Conservation (phyloP, 2,113 vertebrate species). For the Chaetodon auriga region DNA sequence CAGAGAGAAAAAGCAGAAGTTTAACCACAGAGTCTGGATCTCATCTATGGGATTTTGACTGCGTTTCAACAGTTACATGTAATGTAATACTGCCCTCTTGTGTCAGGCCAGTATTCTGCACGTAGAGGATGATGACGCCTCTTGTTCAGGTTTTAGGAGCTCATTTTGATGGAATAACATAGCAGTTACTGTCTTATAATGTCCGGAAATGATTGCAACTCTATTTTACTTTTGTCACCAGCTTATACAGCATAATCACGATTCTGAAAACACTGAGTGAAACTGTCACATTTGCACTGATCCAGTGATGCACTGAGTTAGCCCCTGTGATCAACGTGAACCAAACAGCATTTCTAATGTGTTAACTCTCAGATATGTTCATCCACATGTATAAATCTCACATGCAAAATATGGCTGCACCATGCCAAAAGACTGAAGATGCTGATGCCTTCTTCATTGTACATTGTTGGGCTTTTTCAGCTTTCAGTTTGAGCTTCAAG, state of each 20-base stretch:
- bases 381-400: not conserved
- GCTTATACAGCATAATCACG: not conserved
- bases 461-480: not conserved
- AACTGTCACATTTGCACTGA: not conserved
- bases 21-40: not conserved
- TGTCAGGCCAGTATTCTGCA: constrained; percentile 31
- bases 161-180: not conserved
- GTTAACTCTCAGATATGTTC: not conserved
- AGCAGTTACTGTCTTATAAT: not conserved
- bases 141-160: not conserved
- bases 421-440: not conserved
- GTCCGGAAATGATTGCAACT: not conserved
- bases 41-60: not conserved
- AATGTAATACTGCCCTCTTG: constrained; percentile 61
- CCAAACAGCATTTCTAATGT: not conserved
- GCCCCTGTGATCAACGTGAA: not conserved
- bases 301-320: too few relatives aligned
- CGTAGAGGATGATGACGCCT: not conserved
- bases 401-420: not conserved
- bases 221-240: not conserved
- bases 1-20: constrained; percentile 6
- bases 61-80: not conserved
- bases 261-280: not conserved
- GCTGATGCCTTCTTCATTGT: not conserved
- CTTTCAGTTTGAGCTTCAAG: not conserved